Percentiles rank a stretch among this genome's conserved stretches.
These are phyloP conservation scores for Platypus cylindrus DNA, from an alignment of 2,888 invertebrate species.

Conservation along the genomic window DNA sequence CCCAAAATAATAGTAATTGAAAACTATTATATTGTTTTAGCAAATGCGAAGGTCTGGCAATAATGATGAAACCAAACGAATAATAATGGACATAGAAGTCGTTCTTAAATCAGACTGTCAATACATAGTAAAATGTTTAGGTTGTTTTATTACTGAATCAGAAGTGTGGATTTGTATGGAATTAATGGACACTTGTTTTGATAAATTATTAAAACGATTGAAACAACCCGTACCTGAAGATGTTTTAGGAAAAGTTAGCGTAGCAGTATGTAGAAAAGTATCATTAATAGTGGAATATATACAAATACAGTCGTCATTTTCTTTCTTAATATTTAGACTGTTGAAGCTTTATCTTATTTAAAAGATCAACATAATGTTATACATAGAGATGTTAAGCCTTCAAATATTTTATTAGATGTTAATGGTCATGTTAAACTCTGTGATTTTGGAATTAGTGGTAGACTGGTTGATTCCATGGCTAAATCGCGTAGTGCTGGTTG, in stretches of 20 bases:
- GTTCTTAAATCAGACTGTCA: conserved; percentile 95
- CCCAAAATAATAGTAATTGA: too few relatives aligned
- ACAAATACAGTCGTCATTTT: background rate
- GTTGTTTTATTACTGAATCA: conserved; percentile 93
- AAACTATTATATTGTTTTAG: conserved; percentile 29
- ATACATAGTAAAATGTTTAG: conserved; percentile 93
- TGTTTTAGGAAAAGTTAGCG: conserved; percentile 93
- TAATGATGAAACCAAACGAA: conserved; percentile 92
- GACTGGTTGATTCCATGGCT: conserved; percentile 95
- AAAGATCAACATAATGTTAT: conserved; percentile 96
- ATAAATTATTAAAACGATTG: conserved; percentile 81
- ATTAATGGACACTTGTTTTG: conserved; percentile 97
- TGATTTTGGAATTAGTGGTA: conserved; percentile 98
- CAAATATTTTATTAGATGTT: conserved; percentile 93
- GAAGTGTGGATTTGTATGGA: conserved; percentile 99
- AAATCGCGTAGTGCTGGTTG: conserved; percentile 95
- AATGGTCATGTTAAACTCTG: conserved; percentile 93
- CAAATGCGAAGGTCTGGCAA: conserved; percentile 98
- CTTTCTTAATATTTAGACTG: conserved; percentile 48
- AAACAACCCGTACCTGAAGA: conserved; percentile 87
- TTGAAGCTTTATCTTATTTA: conserved; percentile 91
- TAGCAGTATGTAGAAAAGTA: conserved; percentile 67
- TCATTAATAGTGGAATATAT: conserved; percentile 3
- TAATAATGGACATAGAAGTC: conserved; percentile 97
- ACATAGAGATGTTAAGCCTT: conserved; percentile 96